Evolutionary conservation across 2,888 invertebrate species (phyloP).

Genomic region (Atrina japonica): DNA sequence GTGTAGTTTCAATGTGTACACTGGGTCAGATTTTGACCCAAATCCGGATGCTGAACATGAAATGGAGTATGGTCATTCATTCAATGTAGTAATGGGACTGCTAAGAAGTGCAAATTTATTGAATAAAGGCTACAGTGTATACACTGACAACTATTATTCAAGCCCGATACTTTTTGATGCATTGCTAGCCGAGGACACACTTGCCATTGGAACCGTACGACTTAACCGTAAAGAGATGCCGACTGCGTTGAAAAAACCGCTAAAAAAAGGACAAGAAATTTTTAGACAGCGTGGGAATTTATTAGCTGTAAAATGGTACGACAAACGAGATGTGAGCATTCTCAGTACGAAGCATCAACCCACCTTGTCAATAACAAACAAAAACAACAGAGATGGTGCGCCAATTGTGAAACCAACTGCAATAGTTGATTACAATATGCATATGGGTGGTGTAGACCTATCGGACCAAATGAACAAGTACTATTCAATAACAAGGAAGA

Average conservation of each 20-base stretch:
- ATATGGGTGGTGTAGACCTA: too few relatives aligned
- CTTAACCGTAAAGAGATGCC: constrained; percentile 38
- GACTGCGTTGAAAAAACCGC: constrained; percentile 17
- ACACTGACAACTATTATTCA: too few relatives aligned
- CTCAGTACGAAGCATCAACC: constrained; percentile 34
- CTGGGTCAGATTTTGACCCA: too few relatives aligned
- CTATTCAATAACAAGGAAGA: constrained; percentile 40
- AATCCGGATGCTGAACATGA: too few relatives aligned
- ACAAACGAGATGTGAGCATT: constrained; percentile 44
- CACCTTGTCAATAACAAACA: too few relatives aligned
- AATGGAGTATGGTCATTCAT: too few relatives aligned
- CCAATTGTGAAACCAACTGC: too few relatives aligned
- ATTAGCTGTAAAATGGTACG: constrained; percentile 17
- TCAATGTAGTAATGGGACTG: constrained; percentile 19
- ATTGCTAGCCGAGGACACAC: constrained; percentile 9
- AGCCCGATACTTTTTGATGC: constrained; percentile 24
- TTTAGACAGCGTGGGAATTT: neutral
- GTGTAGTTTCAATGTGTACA: too few relatives aligned
- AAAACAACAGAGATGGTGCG: too few relatives aligned
- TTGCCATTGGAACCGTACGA: constrained; percentile 34
- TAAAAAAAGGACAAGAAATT: constrained; percentile 2
- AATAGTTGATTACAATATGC: too few relatives aligned
- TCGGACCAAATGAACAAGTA: constrained; percentile 51
- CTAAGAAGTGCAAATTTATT: constrained; percentile 12
- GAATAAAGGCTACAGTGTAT: constrained; percentile 28